phyloP scores from a whole-genome alignment of 1,140 invertebrate genomes.

The Drosophila insularis region DNA sequence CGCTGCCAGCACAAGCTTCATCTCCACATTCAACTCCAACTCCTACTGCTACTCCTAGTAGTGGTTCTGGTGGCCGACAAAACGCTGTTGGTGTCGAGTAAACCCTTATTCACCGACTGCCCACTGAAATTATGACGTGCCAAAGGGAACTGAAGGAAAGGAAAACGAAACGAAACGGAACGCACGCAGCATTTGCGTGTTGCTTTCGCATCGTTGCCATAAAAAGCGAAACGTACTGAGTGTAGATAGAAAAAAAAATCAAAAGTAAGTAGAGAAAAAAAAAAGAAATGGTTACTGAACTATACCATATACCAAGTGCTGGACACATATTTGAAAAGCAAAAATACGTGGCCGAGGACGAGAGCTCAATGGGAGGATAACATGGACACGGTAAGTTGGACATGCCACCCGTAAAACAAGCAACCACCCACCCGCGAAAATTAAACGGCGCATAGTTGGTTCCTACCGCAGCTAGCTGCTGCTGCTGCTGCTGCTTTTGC shows the following conservation, averaged over 20 bases:
- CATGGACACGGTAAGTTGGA: conserved; percentile 56
- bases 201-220: conserved; percentile 54
- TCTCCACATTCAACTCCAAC: no score
- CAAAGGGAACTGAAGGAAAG: conserved; percentile 22
- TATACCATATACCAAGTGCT: conserved; percentile 58
- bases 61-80: conserved; percentile 28
- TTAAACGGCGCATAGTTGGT: conserved; percentile 71
- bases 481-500: conserved; percentile 21
- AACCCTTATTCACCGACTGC: conserved; percentile 48
- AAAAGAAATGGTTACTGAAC: conserved; percentile 20
- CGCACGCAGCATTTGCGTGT: conserved; percentile 78
- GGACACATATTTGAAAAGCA: conserved; percentile 79
- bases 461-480: conserved; percentile 30
- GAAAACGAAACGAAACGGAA: conserved; percentile 13
- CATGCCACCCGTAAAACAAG: conserved; percentile 20
- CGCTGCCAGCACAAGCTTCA: not conserved
- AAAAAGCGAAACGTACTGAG: conserved; percentile 51
- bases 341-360: conserved; percentile 66
- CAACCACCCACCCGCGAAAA: conserved; percentile 59
- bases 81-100: conserved; percentile 71
- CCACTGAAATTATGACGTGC: conserved; percentile 76
- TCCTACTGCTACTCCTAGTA: not conserved
- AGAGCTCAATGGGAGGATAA: conserved; percentile 54
- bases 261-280: conserved; percentile 23
- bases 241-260: conserved; percentile 32